These are phyloP conservation scores for Canis aureus DNA, from an alignment of 2,113 vertebrate species.

Conservation along the genomic window DNA sequence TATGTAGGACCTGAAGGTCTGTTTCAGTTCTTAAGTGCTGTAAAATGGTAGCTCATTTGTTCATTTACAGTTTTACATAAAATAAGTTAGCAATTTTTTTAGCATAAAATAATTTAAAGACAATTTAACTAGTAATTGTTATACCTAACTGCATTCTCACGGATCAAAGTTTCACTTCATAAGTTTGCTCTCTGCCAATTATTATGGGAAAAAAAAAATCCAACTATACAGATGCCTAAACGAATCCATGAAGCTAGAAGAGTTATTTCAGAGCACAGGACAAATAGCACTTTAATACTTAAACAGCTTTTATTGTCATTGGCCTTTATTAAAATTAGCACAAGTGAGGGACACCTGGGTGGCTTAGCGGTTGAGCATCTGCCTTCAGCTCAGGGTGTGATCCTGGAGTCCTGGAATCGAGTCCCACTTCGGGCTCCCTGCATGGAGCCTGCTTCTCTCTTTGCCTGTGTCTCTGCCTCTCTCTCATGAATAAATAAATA, in stretches of 20 bases:
- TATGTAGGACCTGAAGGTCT: not conserved
- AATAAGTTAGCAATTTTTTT: not conserved
- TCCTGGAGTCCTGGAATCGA: too few species aligned
- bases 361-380: too few species aligned
- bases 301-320: constrained; percentile 47
- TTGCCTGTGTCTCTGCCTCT: too few species aligned
- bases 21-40: not conserved
- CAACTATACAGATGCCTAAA: not conserved
- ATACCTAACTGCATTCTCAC: not conserved
- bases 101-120: not conserved
- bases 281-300: constrained; percentile 27
- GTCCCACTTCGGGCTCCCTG: too few species aligned
- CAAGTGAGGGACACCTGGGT: not conserved
- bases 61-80: not conserved
- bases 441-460: too few species aligned
- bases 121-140: not conserved
- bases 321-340: constrained; percentile 13
- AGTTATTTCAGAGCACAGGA: not conserved
- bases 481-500: too few species aligned
- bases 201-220: not conserved
- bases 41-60: not conserved
- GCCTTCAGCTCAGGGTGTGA: too few species aligned
- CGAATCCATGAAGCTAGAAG: constrained; percentile 9
- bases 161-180: not conserved
- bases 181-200: not conserved